Percentiles rank a stretch among this genome's conserved stretches.
Conservation (phyloP, 1,140 invertebrate species). For the Meloidogyne hapla region DNA sequence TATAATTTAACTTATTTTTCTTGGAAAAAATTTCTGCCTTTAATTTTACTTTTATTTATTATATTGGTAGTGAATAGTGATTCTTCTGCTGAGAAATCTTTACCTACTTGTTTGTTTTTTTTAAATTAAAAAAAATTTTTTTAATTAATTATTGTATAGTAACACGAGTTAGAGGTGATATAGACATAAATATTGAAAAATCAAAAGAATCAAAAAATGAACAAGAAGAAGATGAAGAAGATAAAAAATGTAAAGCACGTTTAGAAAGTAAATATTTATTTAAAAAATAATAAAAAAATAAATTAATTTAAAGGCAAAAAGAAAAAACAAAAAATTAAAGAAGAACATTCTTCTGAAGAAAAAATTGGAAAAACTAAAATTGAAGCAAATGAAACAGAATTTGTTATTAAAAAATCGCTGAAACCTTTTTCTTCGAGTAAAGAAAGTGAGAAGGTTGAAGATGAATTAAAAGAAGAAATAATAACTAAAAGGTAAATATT, state of each 20-base stretch:
- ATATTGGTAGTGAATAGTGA: background rate
- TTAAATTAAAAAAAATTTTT: background rate
- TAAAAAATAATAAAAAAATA: background rate
- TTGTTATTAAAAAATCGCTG: background rate
- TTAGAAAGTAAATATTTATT: conserved; percentile 1
- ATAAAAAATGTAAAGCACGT: background rate
- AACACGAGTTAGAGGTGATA: background rate
- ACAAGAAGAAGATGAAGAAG: background rate
- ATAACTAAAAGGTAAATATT: background rate
- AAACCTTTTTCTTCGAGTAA: background rate
- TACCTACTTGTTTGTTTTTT: background rate
- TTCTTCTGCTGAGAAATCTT: background rate
- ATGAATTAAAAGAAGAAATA: background rate
- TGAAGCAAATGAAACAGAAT: background rate
- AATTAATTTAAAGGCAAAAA: background rate
- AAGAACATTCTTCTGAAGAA: background rate
- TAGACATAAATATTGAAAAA: background rate
- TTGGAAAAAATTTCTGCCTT: background rate
- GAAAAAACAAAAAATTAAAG: background rate
- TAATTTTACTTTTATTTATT: background rate
- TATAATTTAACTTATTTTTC: background rate
- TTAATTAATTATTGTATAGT: background rate
- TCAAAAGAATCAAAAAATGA: conserved; percentile 9
- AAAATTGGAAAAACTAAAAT: background rate
- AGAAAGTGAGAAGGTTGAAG: background rate